Evolutionary conservation across 1,140 invertebrate genomes (phyloP), one percentile per base, ranked within the genome.

Genomic region (Panulirus ornatus): DNA sequence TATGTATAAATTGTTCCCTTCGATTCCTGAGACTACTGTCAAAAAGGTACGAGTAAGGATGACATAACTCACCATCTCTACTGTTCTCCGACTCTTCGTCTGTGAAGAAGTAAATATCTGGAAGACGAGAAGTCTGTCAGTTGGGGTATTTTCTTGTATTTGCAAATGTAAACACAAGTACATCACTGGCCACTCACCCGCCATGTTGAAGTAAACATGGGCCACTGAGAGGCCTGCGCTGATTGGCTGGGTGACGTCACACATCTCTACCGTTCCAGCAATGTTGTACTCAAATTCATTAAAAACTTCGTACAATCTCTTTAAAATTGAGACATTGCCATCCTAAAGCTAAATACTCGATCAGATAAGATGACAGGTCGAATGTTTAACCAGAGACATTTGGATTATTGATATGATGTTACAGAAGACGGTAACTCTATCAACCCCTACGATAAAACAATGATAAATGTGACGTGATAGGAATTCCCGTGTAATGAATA

Each of bases 41-140:
- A 30, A 3, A 66, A 30, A 5, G 5, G 5, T 30, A 58, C n/a
- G 54, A 22, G 58, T 0, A 30, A 66, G 22, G 58, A 66, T 27
- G 16, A 27, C 27, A 76, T n/a, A n/a, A 84, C 88, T 90, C 83
- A 90, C 88, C 88, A 84, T 84, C 83, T 90, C 85, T 90, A 84
- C 82, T 90, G 88, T 84, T 84, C 73, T 90, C 88, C 88, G 83
- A 58, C 82, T 90, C 88, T 54, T 90, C 88, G 82, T 90, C 88
- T 90, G 88, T 90, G 88, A 84, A 90, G 88, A 70, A 90, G 88
- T 90, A 90, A 66, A 90, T 85, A 85, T 90, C 88, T 90, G 88
- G 22, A 90, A 84, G 82, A 90, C 73, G 88, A 90, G 83, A 90
- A 90, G 71, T 54, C 73, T 78, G 76, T 90, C 88, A 90, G 88